Evolutionary conservation across 2,113 vertebrate genomes (phyloP).

Genomic region (Platichthys flesus): DNA sequence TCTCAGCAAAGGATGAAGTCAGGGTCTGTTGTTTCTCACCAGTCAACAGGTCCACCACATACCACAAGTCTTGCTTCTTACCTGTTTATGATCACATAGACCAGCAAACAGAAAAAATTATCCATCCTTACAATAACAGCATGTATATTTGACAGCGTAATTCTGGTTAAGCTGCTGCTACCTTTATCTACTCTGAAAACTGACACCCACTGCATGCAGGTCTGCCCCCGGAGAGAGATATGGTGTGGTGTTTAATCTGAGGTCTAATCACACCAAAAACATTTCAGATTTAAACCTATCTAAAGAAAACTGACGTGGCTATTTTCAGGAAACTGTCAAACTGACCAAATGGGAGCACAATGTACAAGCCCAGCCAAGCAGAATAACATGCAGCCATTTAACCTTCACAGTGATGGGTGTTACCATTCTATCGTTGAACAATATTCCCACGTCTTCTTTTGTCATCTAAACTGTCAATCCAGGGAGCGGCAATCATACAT

Average conservation of each 20-base stretch:
- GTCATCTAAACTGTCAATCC: neutral
- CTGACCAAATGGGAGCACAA: neutral
- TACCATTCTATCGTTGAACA: neutral
- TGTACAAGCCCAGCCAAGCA: neutral
- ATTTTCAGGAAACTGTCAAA: neutral
- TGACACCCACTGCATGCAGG: neutral
- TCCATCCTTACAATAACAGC: neutral
- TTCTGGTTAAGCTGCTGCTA: neutral
- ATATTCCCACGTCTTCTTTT: neutral
- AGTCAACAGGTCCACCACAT: constrained; percentile 94
- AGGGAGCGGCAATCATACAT: constrained; percentile 24
- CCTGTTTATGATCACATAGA: constrained; percentile 79
- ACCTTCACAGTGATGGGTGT: constrained; percentile 13
- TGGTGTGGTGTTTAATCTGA: neutral
- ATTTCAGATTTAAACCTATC: neutral
- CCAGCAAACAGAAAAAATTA: constrained; percentile 4
- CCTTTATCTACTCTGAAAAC: neutral
- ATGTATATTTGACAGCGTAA: neutral
- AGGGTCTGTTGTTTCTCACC: constrained; percentile 98
- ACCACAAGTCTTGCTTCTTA: constrained; percentile 98
- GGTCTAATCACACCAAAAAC: neutral
- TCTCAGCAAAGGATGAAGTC: constrained; percentile 94
- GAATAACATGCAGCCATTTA: constrained; percentile 7
- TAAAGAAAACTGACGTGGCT: neutral
- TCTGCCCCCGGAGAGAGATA: neutral